Base-by-base conservation (phyloP, 2,113 vertebrate genomes). In the Castor canadensis region DNA sequence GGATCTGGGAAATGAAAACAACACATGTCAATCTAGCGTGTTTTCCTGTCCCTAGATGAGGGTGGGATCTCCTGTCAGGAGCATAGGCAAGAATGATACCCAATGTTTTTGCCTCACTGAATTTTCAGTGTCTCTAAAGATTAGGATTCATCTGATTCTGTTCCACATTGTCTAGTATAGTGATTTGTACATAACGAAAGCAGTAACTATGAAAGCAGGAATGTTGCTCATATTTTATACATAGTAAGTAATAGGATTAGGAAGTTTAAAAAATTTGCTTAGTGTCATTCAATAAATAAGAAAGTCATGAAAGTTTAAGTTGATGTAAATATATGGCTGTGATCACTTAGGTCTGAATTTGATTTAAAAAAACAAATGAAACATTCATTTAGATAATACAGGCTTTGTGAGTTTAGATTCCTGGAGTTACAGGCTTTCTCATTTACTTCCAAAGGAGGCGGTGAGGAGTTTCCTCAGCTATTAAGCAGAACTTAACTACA, bases 301-400 rank as follows among this genome's bases (percentile, higher is more conserved):
- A 79, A 84, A 90, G 17, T 13, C 1, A 12, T 47, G 49, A 60
- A 43, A 58, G 32, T 93, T 93, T 91, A n/a, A n/a, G 35, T 71
- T 77, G 38, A 88, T 72, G 79, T 91, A 85, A 83, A 85, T 79
- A 67, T 40, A 84, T 52, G 60, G 24, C n/a, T 67, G 69, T 49
- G 45, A 43, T 91, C 87, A 47, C 35, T 92, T 90, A 93, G 35
- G 85, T 67, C 17, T 87, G 62, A 76, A 88, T 75, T 87, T 69
- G 67, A 49, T 76, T 69, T 93, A 8, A 43, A 77, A 67, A 54
- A 8, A 43, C 69, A 67, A 54, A 62, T 9, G 43, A 91, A 64
- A 47, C 52, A 11, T 86, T 91, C 62, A 30, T 71, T 95, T 90
- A 67, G 24, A 49, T 87, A 43, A 64, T 71, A 81, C 40, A 84